Evolutionary conservation across 2,113 vertebrate genomes (phyloP).

Genomic region (Puffinus mauretanicus): DNA sequence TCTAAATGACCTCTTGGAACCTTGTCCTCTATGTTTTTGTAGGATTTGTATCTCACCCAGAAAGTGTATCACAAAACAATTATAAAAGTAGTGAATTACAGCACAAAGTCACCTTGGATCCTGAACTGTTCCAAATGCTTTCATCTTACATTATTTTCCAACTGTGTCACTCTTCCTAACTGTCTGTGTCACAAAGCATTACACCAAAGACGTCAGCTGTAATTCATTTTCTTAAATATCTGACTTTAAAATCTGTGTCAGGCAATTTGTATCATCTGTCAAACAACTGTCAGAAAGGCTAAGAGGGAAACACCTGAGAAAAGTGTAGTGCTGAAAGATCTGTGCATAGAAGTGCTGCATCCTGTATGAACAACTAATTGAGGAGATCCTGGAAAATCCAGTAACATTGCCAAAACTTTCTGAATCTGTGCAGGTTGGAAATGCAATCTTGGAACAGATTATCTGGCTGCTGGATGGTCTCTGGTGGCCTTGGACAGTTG

Average conservation of each 20-base stretch:
- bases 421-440: neutral
- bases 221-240: slow-evolving; percentile 64
- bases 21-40: neutral
- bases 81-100: slow-evolving; percentile 1
- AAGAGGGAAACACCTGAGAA: slow-evolving; percentile 64
- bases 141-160: slow-evolving; percentile 49
- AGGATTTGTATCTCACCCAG: neutral
- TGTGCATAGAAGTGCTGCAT: neutral
- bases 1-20: neutral
- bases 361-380: neutral
- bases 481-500: neutral
- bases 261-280: slow-evolving; percentile 58
- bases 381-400: neutral
- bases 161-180: slow-evolving; percentile 38
- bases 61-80: slow-evolving; percentile 10
- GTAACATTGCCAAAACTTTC: neutral
- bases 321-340: neutral
- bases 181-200: slow-evolving; percentile 56
- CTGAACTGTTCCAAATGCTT: neutral
- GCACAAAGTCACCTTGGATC: slow-evolving; percentile 54
- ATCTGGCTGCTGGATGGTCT: neutral
- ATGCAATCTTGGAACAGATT: neutral
- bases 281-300: slow-evolving; percentile 50
- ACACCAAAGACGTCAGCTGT: slow-evolving; percentile 30
- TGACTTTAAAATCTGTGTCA: slow-evolving; percentile 54